phyloP scores from a whole-genome alignment of 2,888 invertebrate genomes.

The Antitype chi region DNA sequence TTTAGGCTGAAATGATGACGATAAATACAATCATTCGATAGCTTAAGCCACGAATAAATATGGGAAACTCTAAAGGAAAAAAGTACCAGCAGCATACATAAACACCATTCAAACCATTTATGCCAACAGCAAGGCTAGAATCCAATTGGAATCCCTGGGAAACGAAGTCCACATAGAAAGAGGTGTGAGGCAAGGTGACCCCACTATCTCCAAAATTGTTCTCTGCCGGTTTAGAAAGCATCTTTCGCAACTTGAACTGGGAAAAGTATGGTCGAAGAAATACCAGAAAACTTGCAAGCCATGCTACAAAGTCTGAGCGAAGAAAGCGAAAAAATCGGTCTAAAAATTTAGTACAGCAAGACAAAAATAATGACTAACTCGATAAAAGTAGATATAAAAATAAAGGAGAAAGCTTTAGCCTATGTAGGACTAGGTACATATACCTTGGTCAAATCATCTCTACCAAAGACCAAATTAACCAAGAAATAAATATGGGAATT shows the following conservation, averaged over 20 bases:
- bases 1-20: no score
- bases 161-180: background rate
- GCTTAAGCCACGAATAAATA: no score
- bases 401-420: background rate
- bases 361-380: background rate
- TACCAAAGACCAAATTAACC: background rate
- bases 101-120: background rate
- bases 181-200: background rate
- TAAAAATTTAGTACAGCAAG: background rate
- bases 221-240: background rate
- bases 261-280: background rate
- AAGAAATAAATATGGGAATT: no score
- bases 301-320: background rate
- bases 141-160: background rate
- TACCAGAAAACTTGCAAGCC: background rate
- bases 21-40: no score
- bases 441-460: constrained; percentile 1
- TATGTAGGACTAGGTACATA: background rate
- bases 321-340: background rate
- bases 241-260: constrained; percentile 3
- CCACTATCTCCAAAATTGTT: background rate
- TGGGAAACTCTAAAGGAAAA: no score
- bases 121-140: background rate
- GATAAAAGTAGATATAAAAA: background rate
- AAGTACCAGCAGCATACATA: background rate